Evolutionary conservation across 2,888 invertebrate genomes (phyloP), one percentile per base, ranked within the genome.

Genomic region (Pogonocherus hispidulus): DNA sequence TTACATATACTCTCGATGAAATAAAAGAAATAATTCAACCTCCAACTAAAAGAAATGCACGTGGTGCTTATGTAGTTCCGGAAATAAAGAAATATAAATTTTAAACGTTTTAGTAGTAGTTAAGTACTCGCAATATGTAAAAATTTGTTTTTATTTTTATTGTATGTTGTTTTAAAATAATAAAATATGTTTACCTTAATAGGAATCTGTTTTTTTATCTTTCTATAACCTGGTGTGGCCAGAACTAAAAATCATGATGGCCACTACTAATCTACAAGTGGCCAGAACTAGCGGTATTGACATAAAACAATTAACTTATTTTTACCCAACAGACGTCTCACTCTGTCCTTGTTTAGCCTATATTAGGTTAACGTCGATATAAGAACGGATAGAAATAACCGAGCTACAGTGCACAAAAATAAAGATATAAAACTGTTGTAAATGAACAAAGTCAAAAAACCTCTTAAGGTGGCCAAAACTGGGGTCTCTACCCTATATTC

Each of bases 211-310:
- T 41, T 41, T 44, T 41, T 27, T 27, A 5, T 27, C 5, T 41
- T 41, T n/a, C 3, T 4, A 41, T n/a, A 41, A 3, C 3, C n/a
- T 14, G 41, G 3, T 41, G 41, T 32, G 5, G 41, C 41, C 41
- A 41, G 9, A 41, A 41, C 41, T 41, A 41, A n/a, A 41, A 5
- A n/a, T 41, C n/a, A 14, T n/a, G 41, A 41, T 41, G 41, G 41
- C 41, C 41, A 41, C 41, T 41, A 41, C 5, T 41, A n/a, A 41
- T 41, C 3, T 41, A 9, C n/a, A n/a, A 9, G 41, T 41, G 41
- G 41, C 41, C n/a, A 41, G 41, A 41, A 41, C 41, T 41, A n/a
- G 41, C 41, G 41, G 3, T 41, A 41, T 41, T 41, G 41, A n/a
- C n/a, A 41, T 41, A n/a, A n/a, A n/a, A 41, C 3, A 4, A 41